phyloP scores from a whole-genome alignment of 2,113 vertebrate genomes.

The Thinocorus orbignyianus region DNA sequence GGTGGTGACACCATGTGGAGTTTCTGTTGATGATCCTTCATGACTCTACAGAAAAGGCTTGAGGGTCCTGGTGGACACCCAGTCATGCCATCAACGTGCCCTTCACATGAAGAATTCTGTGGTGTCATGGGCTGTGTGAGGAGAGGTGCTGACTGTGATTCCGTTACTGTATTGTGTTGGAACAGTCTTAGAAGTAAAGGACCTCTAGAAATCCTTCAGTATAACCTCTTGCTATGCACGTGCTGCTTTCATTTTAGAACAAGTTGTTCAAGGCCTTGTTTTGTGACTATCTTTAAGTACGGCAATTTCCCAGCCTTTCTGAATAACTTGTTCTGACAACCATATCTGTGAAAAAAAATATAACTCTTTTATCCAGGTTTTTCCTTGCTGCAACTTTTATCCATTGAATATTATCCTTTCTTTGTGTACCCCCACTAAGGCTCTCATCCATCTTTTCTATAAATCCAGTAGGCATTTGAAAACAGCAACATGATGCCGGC shows the following conservation, averaged over 20 bases:
- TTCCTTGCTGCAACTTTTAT: neutral
- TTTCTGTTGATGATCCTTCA: neutral
- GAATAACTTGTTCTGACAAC: neutral
- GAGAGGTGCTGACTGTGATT: neutral
- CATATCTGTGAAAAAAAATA: neutral
- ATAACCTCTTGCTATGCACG: neutral
- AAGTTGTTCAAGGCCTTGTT: neutral
- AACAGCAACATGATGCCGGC: no score
- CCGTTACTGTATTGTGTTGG: neutral
- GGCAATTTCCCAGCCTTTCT: neutral
- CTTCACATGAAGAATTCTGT: no score
- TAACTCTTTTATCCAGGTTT: no score
- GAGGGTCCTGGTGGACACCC: neutral
- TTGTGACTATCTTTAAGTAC: neutral
- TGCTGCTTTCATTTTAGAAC: neutral
- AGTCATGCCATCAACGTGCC: neutral
- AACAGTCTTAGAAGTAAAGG: neutral
- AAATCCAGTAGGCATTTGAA: neutral
- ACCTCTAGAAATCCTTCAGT: neutral
- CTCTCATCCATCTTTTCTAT: neutral
- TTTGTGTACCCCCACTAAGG: neutral
- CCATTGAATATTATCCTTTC: no score
- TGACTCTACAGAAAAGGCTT: neutral
- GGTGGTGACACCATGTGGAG: fast-evolving
- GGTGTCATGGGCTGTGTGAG: neutral